Conservation (phyloP, 2,113 vertebrate genomes). For the Carassius auratus region DNA sequence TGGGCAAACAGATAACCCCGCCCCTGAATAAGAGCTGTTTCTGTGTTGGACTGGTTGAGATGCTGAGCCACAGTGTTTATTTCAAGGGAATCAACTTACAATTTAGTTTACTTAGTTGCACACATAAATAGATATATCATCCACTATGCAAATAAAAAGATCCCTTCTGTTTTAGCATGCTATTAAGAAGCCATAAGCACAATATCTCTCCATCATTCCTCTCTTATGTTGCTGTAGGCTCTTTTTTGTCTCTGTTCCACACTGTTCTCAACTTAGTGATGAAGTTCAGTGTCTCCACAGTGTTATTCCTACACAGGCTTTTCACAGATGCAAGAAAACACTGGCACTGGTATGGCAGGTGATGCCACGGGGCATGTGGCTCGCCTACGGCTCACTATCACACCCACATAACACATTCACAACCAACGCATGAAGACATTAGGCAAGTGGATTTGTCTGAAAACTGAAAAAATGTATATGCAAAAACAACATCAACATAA, state of each 20-base stretch:
- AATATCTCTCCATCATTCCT: slow-evolving; percentile 16
- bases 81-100: neutral
- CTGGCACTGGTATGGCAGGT: slow-evolving; percentile 75
- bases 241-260: neutral
- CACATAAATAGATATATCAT: neutral
- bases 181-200: slow-evolving; percentile 11
- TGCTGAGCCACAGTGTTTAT: neutral
- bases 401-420: slow-evolving; percentile 74
- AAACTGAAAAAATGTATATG: neutral
- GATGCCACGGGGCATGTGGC: slow-evolving; percentile 67
- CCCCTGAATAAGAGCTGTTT: neutral
- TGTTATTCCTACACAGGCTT: slow-evolving; percentile 33
- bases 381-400: slow-evolving; percentile 66
- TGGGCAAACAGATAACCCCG: neutral
- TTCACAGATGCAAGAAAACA: slow-evolving; percentile 70
- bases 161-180: neutral
- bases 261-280: neutral
- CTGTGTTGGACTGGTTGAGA: neutral
- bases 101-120: neutral
- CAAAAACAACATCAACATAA: neutral
- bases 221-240: slow-evolving; percentile 34
- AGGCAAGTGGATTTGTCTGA: slow-evolving; percentile 65
- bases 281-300: neutral
- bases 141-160: neutral
- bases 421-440: slow-evolving; percentile 66